A percentile compares a stretch with the other conserved stretches of the same genome.
Evolutionary conservation across 2,113 vertebrate genomes (phyloP).

Genomic region (Paralichthys olivaceus): DNA sequence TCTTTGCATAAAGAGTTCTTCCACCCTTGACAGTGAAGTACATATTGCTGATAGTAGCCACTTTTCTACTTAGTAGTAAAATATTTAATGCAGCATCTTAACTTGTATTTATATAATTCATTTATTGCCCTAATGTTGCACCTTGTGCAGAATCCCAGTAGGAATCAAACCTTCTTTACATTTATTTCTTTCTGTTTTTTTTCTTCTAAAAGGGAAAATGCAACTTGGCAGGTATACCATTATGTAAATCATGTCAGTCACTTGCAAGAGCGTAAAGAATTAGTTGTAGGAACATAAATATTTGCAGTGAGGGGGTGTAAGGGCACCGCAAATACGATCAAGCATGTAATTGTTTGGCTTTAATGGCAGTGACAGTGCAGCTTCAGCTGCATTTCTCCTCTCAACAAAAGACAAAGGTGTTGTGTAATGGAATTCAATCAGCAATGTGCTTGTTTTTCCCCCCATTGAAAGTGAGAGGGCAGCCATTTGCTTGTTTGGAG

Average conservation of each 20-base stretch:
- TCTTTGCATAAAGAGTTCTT: not conserved
- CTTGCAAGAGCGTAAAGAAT: slow-evolving; percentile 25
- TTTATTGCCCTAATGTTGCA: not conserved
- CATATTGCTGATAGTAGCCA: not conserved
- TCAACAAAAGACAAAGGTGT: slow-evolving; percentile 34
- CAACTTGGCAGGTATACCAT: slow-evolving; percentile 7
- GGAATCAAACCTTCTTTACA: not conserved
- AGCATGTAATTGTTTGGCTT: slow-evolving; percentile 46
- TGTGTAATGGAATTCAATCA: slow-evolving; percentile 46
- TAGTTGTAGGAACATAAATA: not conserved
- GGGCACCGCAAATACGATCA: slow-evolving; percentile 59
- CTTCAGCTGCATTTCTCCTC: slow-evolving; percentile 41
- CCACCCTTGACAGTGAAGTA: not conserved
- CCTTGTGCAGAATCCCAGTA: not conserved
- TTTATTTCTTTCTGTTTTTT: not conserved
- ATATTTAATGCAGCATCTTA: not conserved
- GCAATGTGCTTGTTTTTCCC: slow-evolving; percentile 13
- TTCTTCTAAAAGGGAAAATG: slow-evolving; percentile 13
- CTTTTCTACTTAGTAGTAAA: not conserved
- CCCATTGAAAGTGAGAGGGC: slow-evolving; percentile 9
- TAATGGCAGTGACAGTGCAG: slow-evolving; percentile 50
- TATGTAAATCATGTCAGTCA: slow-evolving; percentile 25
- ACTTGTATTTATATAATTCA: not conserved
- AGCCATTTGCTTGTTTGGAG: slow-evolving; percentile 20
- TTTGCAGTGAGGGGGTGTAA: slow-evolving; percentile 19